Conservation (phyloP, 2,797 vertebrate species). For the Heliangelus exortis region DNA sequence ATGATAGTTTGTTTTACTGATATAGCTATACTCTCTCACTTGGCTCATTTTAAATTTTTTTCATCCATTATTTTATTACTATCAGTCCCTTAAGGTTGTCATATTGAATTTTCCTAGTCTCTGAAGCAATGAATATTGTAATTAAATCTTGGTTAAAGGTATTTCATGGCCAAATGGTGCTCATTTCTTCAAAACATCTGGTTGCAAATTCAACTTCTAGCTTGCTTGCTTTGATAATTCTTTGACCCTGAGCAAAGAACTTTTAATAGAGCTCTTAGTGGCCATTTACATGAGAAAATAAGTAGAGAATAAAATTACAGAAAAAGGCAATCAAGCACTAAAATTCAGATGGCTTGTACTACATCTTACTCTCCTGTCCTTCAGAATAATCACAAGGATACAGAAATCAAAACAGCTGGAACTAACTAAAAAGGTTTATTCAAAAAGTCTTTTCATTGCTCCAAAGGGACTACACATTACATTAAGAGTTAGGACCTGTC, state of each 20-base stretch:
- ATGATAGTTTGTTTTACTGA: not conserved
- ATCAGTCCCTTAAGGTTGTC: slow-evolving; percentile 35
- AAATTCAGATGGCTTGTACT: not conserved
- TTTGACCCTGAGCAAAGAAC: slow-evolving; percentile 45
- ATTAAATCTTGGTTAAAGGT: slow-evolving; percentile 66
- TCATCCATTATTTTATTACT: slow-evolving; percentile 64
- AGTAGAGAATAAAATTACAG: not conserved
- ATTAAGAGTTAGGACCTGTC: not conserved
- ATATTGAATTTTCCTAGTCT: slow-evolving; percentile 49
- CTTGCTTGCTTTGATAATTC: slow-evolving; percentile 46
- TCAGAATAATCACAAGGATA: slow-evolving; percentile 8
- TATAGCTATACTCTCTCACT: not conserved
- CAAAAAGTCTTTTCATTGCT: not conserved
- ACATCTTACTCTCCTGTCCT: not conserved
- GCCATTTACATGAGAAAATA: not conserved
- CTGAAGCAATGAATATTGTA: slow-evolving; percentile 63
- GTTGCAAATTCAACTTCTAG: slow-evolving; percentile 26
- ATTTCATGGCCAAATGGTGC: slow-evolving; percentile 18
- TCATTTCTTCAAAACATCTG: slow-evolving; percentile 34
- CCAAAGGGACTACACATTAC: not conserved
- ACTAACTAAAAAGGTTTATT: not conserved
- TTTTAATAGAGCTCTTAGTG: slow-evolving; percentile 27
- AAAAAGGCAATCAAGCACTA: not conserved
- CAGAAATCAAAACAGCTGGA: slow-evolving; percentile 26
- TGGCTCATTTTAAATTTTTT: slow-evolving; percentile 33